Base-by-base conservation (phyloP, 2,797 vertebrate genomes). In the Ataeniobius toweri region DNA sequence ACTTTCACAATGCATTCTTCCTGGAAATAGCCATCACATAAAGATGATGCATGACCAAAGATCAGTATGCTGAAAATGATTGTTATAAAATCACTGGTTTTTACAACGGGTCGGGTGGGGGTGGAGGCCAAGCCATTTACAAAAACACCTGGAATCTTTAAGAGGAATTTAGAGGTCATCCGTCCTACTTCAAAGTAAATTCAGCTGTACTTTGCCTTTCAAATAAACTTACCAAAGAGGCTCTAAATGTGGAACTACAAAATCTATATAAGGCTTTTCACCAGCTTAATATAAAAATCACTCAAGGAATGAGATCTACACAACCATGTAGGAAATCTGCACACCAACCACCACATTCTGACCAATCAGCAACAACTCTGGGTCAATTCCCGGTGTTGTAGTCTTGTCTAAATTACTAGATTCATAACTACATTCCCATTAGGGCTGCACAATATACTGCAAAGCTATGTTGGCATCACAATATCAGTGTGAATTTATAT, bases 11-110 rank as follows among this genome's bases (percentile, higher is more conserved):
- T 8, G 18, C 13, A 73, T 73, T 22, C 59, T 65, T 59, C 14
- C 10, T 36, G 26, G 24, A 20, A 65, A 68, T 2, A 68, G 10
- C 22, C 1, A 55, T 85, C 86, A 89, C 86, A 85, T 72, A 77
- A 46, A 78, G 24, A 80, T 24, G 41, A 81, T 18, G 41, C 31
- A 26, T 26, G 84, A 90, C 71, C 90, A 91, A 89, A 91, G 90
- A 79, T 88, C 82, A 76, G 2, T 78, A 63, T 31, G 55, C 56
- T 81, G 22, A 51, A 80, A 83, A 84, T 51, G 51, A 82, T 71
- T 9, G 68, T 71, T 65, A 63, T 88, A 87, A 86, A 86, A 83
- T 56, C 36, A 74, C 73, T 84, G 71, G 39, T 63, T 20, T 63
- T 16, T 14, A 8, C 24, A 44, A 20, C 28, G 31, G 73, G 83